phyloP scores from a whole-genome alignment of 2,797 vertebrate species.

The Antrozous pallidus region DNA sequence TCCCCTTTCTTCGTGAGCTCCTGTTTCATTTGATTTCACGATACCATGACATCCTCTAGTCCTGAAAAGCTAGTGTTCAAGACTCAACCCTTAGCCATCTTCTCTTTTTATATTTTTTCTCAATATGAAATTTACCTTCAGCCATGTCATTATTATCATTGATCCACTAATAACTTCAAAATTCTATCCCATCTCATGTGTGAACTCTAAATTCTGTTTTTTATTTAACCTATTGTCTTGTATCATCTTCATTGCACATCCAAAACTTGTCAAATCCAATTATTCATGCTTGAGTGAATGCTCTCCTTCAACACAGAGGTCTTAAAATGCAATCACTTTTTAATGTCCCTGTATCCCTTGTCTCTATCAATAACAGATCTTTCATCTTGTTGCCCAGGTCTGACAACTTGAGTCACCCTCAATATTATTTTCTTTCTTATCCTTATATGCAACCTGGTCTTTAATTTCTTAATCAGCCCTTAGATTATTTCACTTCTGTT shows the following conservation, averaged over 20 bases:
- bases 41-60: not conserved
- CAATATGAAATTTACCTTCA: not conserved
- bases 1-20: not conserved
- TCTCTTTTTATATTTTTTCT: not conserved
- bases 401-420: not conserved
- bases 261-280: not conserved
- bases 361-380: not conserved
- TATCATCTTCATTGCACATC: not conserved
- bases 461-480: not conserved
- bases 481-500: too few relatives aligned
- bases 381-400: not conserved
- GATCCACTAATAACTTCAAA: not conserved
- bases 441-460: accelerated
- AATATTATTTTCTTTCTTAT: not conserved
- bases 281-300: not conserved
- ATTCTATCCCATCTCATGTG: not conserved
- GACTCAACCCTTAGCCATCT: too few relatives aligned
- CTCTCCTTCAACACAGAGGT: not conserved
- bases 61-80: too few relatives aligned
- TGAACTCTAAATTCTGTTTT: not conserved
- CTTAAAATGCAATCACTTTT: not conserved
- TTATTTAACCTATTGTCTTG: not conserved
- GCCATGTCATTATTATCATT: not conserved
- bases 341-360: not conserved
- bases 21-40: not conserved